Percentiles rank a stretch among this genome's conserved stretches.
Evolutionary conservation across 2,888 invertebrate genomes (phyloP).

Genomic region (Notodonta dromedarius): DNA sequence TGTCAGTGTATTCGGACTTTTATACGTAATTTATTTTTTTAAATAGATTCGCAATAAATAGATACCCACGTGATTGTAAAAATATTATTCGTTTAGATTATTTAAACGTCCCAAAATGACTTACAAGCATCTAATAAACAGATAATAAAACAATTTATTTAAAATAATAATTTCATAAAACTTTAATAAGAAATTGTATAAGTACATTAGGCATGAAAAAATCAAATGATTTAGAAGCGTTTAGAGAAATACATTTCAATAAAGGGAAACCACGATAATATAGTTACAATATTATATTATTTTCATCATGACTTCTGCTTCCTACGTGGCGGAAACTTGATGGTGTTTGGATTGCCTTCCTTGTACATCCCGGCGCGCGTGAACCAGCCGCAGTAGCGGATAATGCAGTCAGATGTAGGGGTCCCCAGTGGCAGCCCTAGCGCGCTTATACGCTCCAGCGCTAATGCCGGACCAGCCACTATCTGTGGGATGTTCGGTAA

Average conservation of each 20-base stretch:
- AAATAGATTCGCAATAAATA: constrained; percentile 31
- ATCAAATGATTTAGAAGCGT: too few relatives aligned
- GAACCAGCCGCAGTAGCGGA: constrained; percentile 64
- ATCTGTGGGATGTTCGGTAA: constrained; percentile 48
- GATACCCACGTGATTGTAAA: background rate
- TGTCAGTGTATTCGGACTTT: constrained; percentile 40
- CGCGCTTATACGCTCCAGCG: constrained; percentile 74
- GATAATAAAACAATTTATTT: too few relatives aligned
- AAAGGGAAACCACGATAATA: too few relatives aligned
- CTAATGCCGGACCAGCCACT: constrained; percentile 62
- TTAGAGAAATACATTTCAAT: too few relatives aligned
- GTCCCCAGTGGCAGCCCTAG: constrained; percentile 72
- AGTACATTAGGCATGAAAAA: too few relatives aligned
- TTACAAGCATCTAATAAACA: too few relatives aligned
- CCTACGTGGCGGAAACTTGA: constrained; percentile 67
- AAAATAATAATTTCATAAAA: too few relatives aligned
- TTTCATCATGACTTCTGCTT: constrained; percentile 32
- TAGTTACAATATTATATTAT: background rate
- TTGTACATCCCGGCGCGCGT: constrained; percentile 59
- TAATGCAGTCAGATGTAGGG: constrained; percentile 60
- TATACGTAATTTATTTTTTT: constrained; percentile 33
- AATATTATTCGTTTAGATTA: too few relatives aligned
- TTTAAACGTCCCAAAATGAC: too few relatives aligned
- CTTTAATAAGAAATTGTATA: too few relatives aligned
- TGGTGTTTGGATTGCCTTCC: constrained; percentile 63